Base-by-base conservation (phyloP, 2,797 vertebrate genomes). In the Smutsia temminckii region DNA sequence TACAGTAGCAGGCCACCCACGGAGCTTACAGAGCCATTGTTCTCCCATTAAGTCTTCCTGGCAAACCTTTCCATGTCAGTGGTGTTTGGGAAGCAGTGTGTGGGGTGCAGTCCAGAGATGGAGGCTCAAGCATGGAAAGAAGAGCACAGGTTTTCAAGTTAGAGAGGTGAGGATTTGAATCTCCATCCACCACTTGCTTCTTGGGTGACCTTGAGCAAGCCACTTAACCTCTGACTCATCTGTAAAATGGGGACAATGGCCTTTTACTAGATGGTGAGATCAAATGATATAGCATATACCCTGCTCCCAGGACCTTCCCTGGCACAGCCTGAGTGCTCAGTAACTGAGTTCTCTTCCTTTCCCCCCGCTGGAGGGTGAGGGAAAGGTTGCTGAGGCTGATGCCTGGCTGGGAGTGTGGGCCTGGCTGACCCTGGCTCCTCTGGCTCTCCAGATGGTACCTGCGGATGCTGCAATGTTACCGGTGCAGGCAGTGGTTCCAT, bases 401-500 rank as follows among this genome's bases (percentile, higher is more conserved):
- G 14, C 46, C 32, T 5, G 49, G 10, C 49, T 34, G 23, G 66
- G 77, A 20, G 21, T 2, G 1, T 6, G 16, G 64, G 53, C 57
- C 16, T 6, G 81, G 83, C 78, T 96, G 72, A 95, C 29, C 21
- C 51, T 16, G 42, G 59, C 85, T 59, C 55, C 64, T 93, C 87
- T 95, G 77, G 92, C 53, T 89, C 66, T 55, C 51, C 95, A 99
- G 99, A 94, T 99, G 99, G 99, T 99, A 99, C 97, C 98, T 99
- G 97, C 99, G 99, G 98, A 99, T 99, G 99, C 98, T 99, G 97
- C 99, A 99, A 97, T 99, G 99, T 86, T 99, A 98, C 96, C 98
- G 98, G 78, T 99, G 99, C 97, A 98, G 99, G 77, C 99, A 99
- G 98, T 99, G 99, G 99, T 99, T 99, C 97, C 99, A 99, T 0